A percentile compares a stretch with the other conserved stretches of the same genome.
phyloP scores from a whole-genome alignment of 2,888 invertebrate genomes.

The Scrobipalpa atriplicella region DNA sequence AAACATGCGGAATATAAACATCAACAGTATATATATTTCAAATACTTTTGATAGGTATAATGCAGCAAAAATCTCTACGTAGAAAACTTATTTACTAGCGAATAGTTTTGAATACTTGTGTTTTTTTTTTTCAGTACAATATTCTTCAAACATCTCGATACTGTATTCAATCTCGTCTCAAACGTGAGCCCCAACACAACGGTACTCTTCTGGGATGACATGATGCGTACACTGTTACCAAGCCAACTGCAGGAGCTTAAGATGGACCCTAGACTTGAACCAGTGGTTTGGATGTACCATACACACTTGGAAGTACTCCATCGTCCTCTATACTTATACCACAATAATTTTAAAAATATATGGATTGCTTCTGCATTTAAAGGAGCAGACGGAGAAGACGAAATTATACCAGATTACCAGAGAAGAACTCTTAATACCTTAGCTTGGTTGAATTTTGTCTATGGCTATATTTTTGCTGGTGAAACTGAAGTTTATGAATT shows the following conservation, averaged over 20 bases:
- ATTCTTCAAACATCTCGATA: conserved; percentile 84
- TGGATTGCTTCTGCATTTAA: conserved; percentile 95
- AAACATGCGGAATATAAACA: too few relatives aligned
- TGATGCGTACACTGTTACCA: conserved; percentile 84
- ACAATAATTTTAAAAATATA: conserved; percentile 65
- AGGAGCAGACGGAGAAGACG: conserved; percentile 85
- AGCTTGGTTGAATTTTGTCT: conserved; percentile 85
- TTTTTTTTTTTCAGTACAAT: conserved; percentile 69
- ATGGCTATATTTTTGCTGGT: conserved; percentile 71
- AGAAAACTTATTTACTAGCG: too few relatives aligned
- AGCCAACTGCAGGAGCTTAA: conserved; percentile 47
- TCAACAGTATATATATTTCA: too few relatives aligned
- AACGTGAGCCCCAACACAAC: conserved; percentile 75
- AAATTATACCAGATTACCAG: conserved; percentile 79
- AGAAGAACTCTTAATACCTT: conserved; percentile 88
- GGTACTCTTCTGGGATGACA: conserved; percentile 91
- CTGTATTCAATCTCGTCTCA: conserved; percentile 74
- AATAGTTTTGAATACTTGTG: too few relatives aligned
- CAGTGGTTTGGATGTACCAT: conserved; percentile 88
- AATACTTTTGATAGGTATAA: too few relatives aligned
- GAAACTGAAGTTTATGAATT: conserved; percentile 60
- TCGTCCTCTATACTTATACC: conserved; percentile 52
- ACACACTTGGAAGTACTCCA: conserved; percentile 52
- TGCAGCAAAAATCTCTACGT: too few relatives aligned
- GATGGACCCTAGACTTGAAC: conserved; percentile 70